phyloP scores from a whole-genome alignment of 2,113 vertebrate genomes.

The Lophura nycthemera region DNA sequence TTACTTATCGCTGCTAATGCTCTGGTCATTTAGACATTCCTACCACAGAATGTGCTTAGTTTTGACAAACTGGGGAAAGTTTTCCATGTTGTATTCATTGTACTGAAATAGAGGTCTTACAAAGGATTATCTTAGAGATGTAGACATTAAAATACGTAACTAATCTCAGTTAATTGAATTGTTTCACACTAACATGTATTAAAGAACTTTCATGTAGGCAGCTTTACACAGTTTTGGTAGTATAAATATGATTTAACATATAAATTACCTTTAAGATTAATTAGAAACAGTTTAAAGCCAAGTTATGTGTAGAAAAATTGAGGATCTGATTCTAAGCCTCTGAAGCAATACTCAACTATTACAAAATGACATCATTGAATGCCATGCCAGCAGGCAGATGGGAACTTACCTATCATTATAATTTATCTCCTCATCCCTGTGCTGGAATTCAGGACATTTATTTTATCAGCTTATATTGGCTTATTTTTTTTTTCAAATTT shows the following conservation, averaged over 20 bases:
- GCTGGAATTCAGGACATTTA: slow-evolving; percentile 1
- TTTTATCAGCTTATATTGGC: background rate
- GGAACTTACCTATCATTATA: background rate
- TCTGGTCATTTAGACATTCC: slow-evolving; percentile 21
- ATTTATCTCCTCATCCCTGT: background rate
- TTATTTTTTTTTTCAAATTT: slow-evolving; percentile 14
- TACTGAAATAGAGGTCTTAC: slow-evolving; percentile 56
- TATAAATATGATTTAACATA: background rate
- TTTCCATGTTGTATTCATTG: slow-evolving; percentile 56
- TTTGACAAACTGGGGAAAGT: slow-evolving; percentile 38
- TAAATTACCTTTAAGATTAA: background rate
- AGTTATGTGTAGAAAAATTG: slow-evolving; percentile 2
- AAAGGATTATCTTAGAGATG: slow-evolving; percentile 60
- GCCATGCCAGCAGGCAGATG: background rate
- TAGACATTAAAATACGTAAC: slow-evolving; percentile 67
- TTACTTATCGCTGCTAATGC: slow-evolving; percentile 57
- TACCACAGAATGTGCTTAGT: slow-evolving; percentile 29
- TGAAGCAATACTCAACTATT: slow-evolving; percentile 57
- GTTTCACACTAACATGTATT: slow-evolving; percentile 41
- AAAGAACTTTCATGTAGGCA: background rate
- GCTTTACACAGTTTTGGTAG: background rate
- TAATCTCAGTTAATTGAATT: slow-evolving; percentile 73
- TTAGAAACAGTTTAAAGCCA: slow-evolving; percentile 23
- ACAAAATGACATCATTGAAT: background rate
- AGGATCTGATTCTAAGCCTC: slow-evolving; percentile 28